Evolutionary conservation across 2,888 invertebrate species (phyloP), one percentile per base, ranked within the genome.

Genomic region (Leptopilina myrica): DNA sequence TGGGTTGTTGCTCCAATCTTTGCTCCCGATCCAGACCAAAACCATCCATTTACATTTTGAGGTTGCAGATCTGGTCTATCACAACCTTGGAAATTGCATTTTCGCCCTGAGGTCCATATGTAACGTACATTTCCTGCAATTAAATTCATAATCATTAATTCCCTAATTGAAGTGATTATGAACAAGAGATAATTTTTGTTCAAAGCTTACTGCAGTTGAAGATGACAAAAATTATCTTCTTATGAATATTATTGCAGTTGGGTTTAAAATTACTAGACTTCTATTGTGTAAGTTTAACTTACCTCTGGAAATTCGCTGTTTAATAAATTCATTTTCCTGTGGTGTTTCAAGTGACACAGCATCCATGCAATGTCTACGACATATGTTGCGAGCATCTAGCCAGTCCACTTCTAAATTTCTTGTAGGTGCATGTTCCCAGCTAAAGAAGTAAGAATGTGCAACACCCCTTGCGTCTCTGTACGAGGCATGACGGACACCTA

Each of bases 341-440:
- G 97, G 97, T 9, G 97, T 97, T 92, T 98, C 97, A 82, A 98
- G 92, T 11, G 97, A 97, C 33, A 97, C 97, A 86, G 97, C 97
- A 92, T 98, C 98, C 98, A 98, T 98, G 91, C 98, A 98, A 89
- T 97, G 97, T 85, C 97, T 94, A 83, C 98, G 95, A 92, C 98
- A 98, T 89, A 97, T 97, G 92, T 98, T 98, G 85, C 98, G 94
- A 53, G 97, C 95, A 91, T 97, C 97, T 77, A 98, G 92, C 97
- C 97, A 97, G 90, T 97, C 97, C 2, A 97, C 97, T 92, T 97
- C 97, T 83, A 97, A 92, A 87, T 93, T 95, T 86, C 96, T 94
- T 43, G 97, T 97, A 2, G 97, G 96, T 75, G 94, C 94, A 90
- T 97, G 97, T 87, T 97, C 97, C 97, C 97, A 97, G 90, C 97